Conservation (phyloP, 2,113 vertebrate genomes). For the Ictalurus punctatus region DNA sequence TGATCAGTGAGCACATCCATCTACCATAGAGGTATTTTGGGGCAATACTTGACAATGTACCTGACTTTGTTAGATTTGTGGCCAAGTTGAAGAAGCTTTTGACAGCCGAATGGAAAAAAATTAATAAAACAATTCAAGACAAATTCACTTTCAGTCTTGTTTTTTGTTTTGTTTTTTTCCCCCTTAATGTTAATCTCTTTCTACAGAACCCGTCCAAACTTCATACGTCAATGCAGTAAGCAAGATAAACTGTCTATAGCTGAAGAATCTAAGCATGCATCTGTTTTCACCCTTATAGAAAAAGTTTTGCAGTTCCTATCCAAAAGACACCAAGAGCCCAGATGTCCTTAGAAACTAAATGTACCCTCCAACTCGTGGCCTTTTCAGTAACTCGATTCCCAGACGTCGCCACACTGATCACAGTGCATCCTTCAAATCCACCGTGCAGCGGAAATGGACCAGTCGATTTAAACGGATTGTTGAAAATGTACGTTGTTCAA, state of each 20-base stretch:
- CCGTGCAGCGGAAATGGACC: no score
- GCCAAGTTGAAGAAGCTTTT: conserved; percentile 39
- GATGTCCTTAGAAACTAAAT: no score
- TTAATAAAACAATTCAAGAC: background rate
- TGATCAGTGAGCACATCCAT: background rate
- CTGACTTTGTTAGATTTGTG: background rate
- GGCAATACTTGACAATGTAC: background rate
- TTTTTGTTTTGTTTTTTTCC: conserved; percentile 54
- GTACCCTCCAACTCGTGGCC: no score
- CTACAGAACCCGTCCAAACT: conserved; percentile 33
- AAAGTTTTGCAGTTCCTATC: no score
- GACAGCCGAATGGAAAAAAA: conserved; percentile 49
- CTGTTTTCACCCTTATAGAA: no score
- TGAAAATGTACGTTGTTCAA: no score
- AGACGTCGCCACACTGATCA: no score
- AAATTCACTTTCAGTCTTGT: conserved; percentile 29
- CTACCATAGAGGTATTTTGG: background rate
- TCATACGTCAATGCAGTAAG: conserved; percentile 42
- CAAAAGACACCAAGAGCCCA: no score
- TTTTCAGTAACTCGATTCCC: no score
- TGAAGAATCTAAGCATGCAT: conserved; percentile 52
- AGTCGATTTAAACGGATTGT: no score
- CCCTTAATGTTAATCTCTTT: conserved; percentile 46
- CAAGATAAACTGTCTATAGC: conserved; percentile 52
- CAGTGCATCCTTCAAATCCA: no score